Base-by-base conservation (phyloP, 2,113 vertebrate genomes). In the Poeciliopsis turrubarensis region DNA sequence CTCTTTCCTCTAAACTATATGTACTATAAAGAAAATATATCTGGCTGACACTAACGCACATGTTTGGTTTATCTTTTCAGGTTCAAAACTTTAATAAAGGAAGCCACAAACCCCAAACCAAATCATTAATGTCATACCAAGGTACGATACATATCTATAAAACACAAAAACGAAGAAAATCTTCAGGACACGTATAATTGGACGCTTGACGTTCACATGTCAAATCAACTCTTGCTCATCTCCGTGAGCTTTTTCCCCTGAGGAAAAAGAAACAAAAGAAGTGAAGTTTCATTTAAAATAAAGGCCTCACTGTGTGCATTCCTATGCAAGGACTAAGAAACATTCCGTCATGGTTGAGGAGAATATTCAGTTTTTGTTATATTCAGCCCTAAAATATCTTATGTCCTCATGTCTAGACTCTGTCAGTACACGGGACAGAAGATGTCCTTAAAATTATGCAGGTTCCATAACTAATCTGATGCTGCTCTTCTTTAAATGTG, bases 381-480 rank as follows among this genome's bases (percentile, higher is more conserved):
- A 86, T 79, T 75, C 62, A 68, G 57, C 75, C 77, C 51, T 70
- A n/a, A 26, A 75, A 77, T 77, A 79, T 76, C 69, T 75, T 65
- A 47, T 77, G 74, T 72, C 79, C 69, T 86, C 89, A 77, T 70
- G 82, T 81, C 68, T 68, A 86, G 39, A 15, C 27, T 30, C 66
- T 74, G 44, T 54, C 79, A 69, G 73, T 65, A 70, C 31, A 57
- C 22, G 73, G 51, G 60, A 41, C 39, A 41, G 39, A 39, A 83
- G 69, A 66, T 39, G 83, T 84, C 76, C 76, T 75, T 73, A 79
- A 22, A 44, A 80, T 64, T 88, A 88, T 89, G 84, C 86, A 86
- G 65, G 83, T 79, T 92, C 70, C 84, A 91, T 91, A 90, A 91
- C 91, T 92, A 75, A 90, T 91, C 86, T 83, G 87, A 83, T 32